A percentile compares a stretch with the other conserved stretches of the same genome.
Conservation (phyloP, 2,113 vertebrate species). For the Danio rerio region GRCz12tu NC_133182.1:43335001-43335500, state of each 20-base stretch:
- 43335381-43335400: conserved; percentile 20
- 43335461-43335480: neutral
- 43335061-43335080: no score
- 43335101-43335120: no score
- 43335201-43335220: conserved; percentile 55
- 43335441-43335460: conserved; percentile 1
- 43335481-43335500: conserved; percentile 6
- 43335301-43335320: conserved; percentile 41
- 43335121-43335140: no score
- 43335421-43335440: neutral
- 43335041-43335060: no score
- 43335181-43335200: conserved; percentile 56
- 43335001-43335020: no score
- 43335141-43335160: no score
- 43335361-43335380: conserved; percentile 30
- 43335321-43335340: conserved; percentile 30
- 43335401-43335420: conserved; percentile 40
- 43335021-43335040: no score
- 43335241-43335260: neutral
- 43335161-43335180: conserved; percentile 1
- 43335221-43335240: conserved; percentile 16
- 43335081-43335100: no score
- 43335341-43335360: conserved; percentile 42
- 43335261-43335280: conserved; percentile 56
- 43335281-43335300: conserved; percentile 44